Evolutionary conservation across 2,797 vertebrate genomes (phyloP), one percentile per base, ranked within the genome.

Genomic region (Serranus cabrilla): DNA sequence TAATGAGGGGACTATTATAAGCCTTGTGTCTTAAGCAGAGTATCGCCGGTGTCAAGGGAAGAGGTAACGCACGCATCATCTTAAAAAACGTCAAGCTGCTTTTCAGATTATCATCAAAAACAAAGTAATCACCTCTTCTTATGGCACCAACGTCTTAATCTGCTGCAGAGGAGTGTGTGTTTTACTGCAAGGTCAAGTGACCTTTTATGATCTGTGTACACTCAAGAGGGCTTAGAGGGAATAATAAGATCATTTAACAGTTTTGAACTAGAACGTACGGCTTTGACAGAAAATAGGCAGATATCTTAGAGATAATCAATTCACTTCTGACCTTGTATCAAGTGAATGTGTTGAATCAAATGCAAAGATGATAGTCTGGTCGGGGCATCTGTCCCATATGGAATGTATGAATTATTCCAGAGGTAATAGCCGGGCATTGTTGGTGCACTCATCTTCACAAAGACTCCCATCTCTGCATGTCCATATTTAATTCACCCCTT

Each of bases 1-100:
- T 93, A 92, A 94, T 87, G 85, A 93, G 85, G 71, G 87, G 80
- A 80, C 89, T 94, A 91, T 92, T 90, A 91, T 86, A 91, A 87
- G 85, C 80, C 81, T 52, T 58, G 90, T 90, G 88, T 93, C 89
- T 93, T 93, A 87, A 91, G 81, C 65, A 78, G 85, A 60, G 61
- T 74, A 67, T 77, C 74, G 65, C 76, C 34, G 1, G 66, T 74
- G 87, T 87, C 76, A 78, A 69, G 82, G 76, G 59, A 83, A 67
- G 81, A 78, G 52, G 78, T 62, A 72, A 73, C 55, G 25, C 74
- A 73, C 78, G 68, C 81, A 80, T 89, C 83, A 84, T 85, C 80
- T 89, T 84, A 39, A 73, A 93, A 93, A 83, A 82, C 65, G 17
- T 67, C 85, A 92, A 94, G 87, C 90, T 89, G 90, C 90, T 93